phyloP scores from a whole-genome alignment of 2,797 vertebrate species.

The Chlorospingus flavigularis region DNA sequence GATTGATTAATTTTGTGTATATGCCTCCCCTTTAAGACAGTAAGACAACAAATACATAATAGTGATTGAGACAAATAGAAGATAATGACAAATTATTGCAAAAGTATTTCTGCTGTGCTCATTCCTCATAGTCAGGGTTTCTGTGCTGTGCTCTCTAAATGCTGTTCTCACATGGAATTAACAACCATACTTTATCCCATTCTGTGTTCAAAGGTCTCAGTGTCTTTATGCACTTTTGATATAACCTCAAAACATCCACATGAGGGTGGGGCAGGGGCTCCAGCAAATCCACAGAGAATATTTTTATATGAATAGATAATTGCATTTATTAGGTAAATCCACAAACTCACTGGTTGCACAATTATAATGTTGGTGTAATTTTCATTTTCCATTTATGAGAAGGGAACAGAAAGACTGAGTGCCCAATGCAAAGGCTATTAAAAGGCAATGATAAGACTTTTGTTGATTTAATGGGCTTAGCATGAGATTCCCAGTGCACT shows the following conservation, averaged over 20 bases:
- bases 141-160: background rate
- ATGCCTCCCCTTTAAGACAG: background rate
- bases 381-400: background rate
- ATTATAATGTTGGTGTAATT: background rate
- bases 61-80: background rate
- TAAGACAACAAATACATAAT: background rate
- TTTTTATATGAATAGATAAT: background rate
- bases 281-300: background rate
- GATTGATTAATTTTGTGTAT: background rate
- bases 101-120: background rate
- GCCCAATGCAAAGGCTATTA: background rate
- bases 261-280: background rate
- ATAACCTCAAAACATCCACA: background rate
- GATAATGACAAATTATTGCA: background rate
- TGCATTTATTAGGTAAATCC: background rate
- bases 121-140: background rate
- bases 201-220: background rate
- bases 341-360: background rate
- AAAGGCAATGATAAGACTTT: background rate
- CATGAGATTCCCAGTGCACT: background rate
- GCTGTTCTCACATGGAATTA: background rate
- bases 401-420: background rate
- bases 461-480: background rate
- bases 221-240: background rate
- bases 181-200: background rate